Evolutionary conservation across 2,888 invertebrate genomes (phyloP).

Genomic region (Melanargia galathea): DNA sequence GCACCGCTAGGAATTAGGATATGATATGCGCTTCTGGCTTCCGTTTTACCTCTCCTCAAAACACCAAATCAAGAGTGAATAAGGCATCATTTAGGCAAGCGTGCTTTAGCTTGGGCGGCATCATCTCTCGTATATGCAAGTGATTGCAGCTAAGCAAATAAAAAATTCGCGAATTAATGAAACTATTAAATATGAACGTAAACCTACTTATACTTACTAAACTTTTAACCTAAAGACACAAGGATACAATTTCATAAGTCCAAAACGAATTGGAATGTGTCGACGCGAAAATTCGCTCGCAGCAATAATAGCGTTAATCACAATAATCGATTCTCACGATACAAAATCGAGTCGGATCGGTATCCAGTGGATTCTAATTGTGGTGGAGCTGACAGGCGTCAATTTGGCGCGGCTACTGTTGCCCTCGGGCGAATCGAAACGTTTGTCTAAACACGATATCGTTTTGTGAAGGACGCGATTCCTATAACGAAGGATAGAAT

Average conservation of each 20-base stretch:
- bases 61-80: too few species aligned
- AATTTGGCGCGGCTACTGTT: slow-evolving; percentile 41
- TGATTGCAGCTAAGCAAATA: too few species aligned
- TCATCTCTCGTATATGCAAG: too few species aligned
- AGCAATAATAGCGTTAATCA: slow-evolving; percentile 31
- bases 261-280: slow-evolving; percentile 3
- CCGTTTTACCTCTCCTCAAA: too few species aligned
- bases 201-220: too few species aligned
- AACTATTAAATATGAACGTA: neutral
- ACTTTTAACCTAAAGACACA: neutral
- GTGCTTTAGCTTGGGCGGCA: too few species aligned
- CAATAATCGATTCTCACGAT: slow-evolving; percentile 44
- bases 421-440: slow-evolving; percentile 34
- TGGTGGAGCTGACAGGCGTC: slow-evolving; percentile 37
- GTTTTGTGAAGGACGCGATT: slow-evolving; percentile 19
- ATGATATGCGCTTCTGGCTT: too few species aligned
- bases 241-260: neutral
- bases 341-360: slow-evolving; percentile 32
- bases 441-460: slow-evolving; percentile 27
- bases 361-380: slow-evolving; percentile 34
- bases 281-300: slow-evolving; percentile 26
- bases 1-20: too few species aligned
- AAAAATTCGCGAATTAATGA: too few species aligned
- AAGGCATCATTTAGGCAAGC: too few species aligned
- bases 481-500: neutral